Evolutionary conservation across 2,113 vertebrate species (phyloP), one percentile per base, ranked within the genome.

Genomic region (Sorex araneus): DNA sequence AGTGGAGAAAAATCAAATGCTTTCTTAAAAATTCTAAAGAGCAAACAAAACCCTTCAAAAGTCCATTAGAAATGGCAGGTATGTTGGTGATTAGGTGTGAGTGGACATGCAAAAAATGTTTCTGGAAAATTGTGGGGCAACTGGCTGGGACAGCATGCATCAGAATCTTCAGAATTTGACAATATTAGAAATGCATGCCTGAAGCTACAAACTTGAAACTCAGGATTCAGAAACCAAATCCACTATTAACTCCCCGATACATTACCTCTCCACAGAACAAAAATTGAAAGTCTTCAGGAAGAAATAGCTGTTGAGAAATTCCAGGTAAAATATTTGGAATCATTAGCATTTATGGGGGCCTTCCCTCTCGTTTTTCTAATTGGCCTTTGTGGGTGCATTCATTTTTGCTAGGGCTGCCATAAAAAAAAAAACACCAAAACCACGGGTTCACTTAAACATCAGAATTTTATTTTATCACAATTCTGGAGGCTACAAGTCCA

Each of bases 1-100:
- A 91, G 64, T 45, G 23, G 77, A 89, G 89, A 92, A 90, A 94
- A 96, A 80, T 83, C 80, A 91, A 92, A 96, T 60, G 81, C 91
- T 94, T 93, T 93, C 75, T 79, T 92, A 81, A 86, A 94, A 71
- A 94, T 64, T 87, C 82, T 60, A 81, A 77, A 93, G 90, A 89
- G 77, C 89, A 96, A 96, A 95, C 74, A 95, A 25, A 89, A 66
- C 76, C 54, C 70, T 92, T 91, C 76, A 87, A 32, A 93, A 84
- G 93, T 94, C 87, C 69, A 16, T 66, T 77, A 64, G 71, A 82
- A 82, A 87, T 63, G 80, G 91, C 36, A 95, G 88, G 88, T 34
- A 57, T 73, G 84, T 64, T 27, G 82, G 63, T 64, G 89, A 92
- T 89, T 93, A 90, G 57, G 67, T 92, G 76, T 66, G 93, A 95